Conservation (phyloP, 2,797 vertebrate species). For the Sebastes oblongus region DNA sequence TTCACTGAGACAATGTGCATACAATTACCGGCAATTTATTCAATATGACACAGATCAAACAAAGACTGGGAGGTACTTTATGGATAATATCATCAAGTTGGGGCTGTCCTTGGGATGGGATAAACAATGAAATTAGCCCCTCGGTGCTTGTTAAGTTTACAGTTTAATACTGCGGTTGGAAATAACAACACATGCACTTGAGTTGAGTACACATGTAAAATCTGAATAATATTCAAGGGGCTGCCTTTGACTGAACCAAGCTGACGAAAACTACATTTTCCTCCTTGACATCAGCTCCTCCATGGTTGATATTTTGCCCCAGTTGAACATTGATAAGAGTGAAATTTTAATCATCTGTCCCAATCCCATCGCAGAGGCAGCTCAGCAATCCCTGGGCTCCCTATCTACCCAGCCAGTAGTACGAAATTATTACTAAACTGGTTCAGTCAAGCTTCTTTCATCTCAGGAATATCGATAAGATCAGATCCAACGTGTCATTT, state of each 20-base stretch:
- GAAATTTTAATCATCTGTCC: slow-evolving; percentile 25
- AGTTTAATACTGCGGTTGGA: background rate
- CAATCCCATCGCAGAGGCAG: background rate
- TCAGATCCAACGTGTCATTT: slow-evolving; percentile 33
- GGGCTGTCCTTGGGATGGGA: slow-evolving; percentile 45
- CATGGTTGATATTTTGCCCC: slow-evolving; percentile 1
- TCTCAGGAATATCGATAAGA: slow-evolving; percentile 9
- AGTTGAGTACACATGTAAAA: background rate
- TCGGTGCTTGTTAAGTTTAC: slow-evolving; percentile 36
- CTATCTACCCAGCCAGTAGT: background rate
- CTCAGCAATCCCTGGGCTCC: slow-evolving; percentile 6
- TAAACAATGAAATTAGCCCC: slow-evolving; percentile 33
- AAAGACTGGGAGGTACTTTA: slow-evolving; percentile 8
- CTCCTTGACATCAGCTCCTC: background rate
- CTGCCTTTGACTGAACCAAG: background rate
- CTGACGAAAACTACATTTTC: background rate
- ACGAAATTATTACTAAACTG: slow-evolving; percentile 12
- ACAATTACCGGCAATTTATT: slow-evolving; percentile 23
- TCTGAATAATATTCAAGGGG: background rate
- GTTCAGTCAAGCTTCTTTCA: slow-evolving; percentile 30
- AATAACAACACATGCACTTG: background rate
- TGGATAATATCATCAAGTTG: slow-evolving; percentile 27
- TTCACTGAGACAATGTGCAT: background rate
- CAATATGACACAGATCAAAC: slow-evolving; percentile 36
- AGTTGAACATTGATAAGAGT: slow-evolving; percentile 15